Evolutionary conservation across 1,140 invertebrate species (phyloP).

Genomic region (Rhopalosiphum maidis): DNA sequence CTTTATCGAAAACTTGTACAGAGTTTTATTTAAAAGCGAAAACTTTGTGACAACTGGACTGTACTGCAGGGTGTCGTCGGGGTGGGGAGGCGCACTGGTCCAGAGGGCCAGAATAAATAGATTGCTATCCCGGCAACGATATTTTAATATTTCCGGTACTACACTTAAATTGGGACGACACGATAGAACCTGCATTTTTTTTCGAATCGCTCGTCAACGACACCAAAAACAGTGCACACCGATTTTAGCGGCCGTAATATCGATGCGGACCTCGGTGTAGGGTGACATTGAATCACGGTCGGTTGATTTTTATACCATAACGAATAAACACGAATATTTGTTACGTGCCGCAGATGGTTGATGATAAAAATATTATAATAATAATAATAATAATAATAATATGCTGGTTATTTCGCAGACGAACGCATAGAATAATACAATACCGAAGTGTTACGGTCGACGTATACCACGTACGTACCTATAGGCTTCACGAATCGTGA

Average conservation of each 20-base stretch:
- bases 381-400: neutral
- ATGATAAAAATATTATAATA: neutral
- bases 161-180: neutral
- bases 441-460: neutral
- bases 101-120: neutral
- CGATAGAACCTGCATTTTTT: neutral
- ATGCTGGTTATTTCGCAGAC: neutral
- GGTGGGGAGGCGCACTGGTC: neutral
- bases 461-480: neutral
- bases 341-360: neutral
- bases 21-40: conserved; percentile 29
- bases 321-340: neutral
- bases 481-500: neutral
- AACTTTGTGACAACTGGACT: conserved; percentile 13
- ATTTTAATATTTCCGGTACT: neutral
- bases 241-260: neutral
- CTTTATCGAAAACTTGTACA: conserved; percentile 17
- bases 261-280: neutral
- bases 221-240: neutral
- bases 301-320: neutral
- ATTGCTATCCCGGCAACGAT: neutral
- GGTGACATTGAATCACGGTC: neutral
- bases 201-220: neutral
- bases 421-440: neutral
- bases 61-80: neutral